Percentiles rank a stretch among this genome's conserved stretches.
Conservation (phyloP, 2,888 invertebrate genomes). For the Beris chalybata region DNA sequence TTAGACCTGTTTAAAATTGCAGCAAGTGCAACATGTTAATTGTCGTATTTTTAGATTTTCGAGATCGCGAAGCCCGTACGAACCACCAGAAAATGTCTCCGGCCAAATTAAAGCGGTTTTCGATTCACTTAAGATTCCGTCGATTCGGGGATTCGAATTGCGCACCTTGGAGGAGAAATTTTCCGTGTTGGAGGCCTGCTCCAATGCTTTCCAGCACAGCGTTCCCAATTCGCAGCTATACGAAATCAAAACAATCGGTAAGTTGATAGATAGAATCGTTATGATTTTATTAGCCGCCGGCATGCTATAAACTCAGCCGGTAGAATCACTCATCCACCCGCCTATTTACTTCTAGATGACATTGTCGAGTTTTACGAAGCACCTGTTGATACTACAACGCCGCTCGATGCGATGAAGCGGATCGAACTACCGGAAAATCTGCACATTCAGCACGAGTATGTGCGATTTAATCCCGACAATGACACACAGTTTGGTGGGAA, state of each 20-base stretch:
- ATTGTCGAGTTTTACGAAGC: constrained; percentile 72
- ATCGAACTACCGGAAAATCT: constrained; percentile 84
- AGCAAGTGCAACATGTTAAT: constrained; percentile 7
- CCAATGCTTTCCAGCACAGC: constrained; percentile 70
- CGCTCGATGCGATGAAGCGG: constrained; percentile 71
- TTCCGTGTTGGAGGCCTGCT: constrained; percentile 70
- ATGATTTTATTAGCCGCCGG: background rate
- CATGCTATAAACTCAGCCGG: background rate
- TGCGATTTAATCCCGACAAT: constrained; percentile 80
- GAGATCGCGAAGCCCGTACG: constrained; percentile 73
- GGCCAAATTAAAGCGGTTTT: constrained; percentile 66
- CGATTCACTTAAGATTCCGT: constrained; percentile 59
- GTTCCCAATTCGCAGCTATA: constrained; percentile 84
- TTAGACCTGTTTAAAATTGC: constrained; percentile 9
- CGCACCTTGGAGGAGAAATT: constrained; percentile 60
- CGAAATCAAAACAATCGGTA: constrained; percentile 72
- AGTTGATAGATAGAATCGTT: constrained; percentile 42
- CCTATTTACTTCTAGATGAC: constrained; percentile 60
- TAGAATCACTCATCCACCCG: background rate
- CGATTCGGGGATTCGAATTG: constrained; percentile 48
- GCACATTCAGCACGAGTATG: constrained; percentile 78
- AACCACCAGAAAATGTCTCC: constrained; percentile 68
- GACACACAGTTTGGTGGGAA: constrained; percentile 74
- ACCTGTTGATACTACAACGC: constrained; percentile 69
- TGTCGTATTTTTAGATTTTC: constrained; percentile 66